phyloP scores from a whole-genome alignment of 1,140 invertebrate species.

The Lysiphlebus fabarum region DNA sequence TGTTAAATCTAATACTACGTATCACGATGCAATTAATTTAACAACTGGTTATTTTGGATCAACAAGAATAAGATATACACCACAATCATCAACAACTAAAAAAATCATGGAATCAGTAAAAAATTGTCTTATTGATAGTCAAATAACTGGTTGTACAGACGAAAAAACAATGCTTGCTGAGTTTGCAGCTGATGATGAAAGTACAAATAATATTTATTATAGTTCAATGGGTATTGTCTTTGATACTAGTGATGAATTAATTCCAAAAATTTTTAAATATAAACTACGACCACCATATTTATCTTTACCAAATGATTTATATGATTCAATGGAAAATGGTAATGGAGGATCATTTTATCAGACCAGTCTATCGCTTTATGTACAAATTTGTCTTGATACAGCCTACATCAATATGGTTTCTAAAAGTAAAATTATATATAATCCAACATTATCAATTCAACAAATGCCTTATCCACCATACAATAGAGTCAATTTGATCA shows the following conservation, averaged over 20 bases:
- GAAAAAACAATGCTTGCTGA: constrained; percentile 40
- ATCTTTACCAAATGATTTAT: constrained; percentile 35
- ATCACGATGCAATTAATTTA: too few species aligned
- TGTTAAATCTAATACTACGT: constrained; percentile 29
- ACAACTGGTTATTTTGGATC: constrained; percentile 3
- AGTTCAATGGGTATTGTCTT: constrained; percentile 40
- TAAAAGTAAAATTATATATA: background rate
- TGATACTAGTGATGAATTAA: constrained; percentile 29
- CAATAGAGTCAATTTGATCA: constrained; percentile 36
- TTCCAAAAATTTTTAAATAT: constrained; percentile 40
- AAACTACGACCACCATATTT: constrained; percentile 35
- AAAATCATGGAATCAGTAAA: constrained; percentile 17
- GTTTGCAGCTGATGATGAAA: constrained; percentile 33
- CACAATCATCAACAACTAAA: background rate
- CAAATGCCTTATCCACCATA: constrained; percentile 50
- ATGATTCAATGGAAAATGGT: constrained; percentile 25
- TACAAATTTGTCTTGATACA: constrained; percentile 46
- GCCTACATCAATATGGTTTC: constrained; percentile 35
- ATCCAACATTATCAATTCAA: constrained; percentile 42
- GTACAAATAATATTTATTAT: constrained; percentile 1
- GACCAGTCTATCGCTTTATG: constrained; percentile 32
- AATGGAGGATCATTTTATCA: constrained; percentile 19
- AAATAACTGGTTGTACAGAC: constrained; percentile 34
- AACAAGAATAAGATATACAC: constrained; percentile 3
- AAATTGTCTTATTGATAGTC: constrained; percentile 10